phyloP scores from a whole-genome alignment of 2,113 vertebrate genomes.

The Oceanodroma tethys region DNA sequence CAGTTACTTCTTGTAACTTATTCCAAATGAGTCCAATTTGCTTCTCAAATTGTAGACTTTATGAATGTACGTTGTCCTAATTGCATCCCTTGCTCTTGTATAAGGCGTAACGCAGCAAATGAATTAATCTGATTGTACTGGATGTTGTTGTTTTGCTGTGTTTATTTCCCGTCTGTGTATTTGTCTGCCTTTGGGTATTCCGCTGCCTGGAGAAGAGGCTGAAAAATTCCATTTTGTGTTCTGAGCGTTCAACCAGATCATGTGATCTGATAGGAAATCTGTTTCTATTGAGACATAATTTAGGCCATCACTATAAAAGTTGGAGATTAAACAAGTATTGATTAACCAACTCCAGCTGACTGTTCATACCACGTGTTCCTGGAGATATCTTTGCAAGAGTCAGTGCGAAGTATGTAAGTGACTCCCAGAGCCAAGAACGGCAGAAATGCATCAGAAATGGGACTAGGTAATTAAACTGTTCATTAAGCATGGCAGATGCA shows the following conservation, averaged over 20 bases:
- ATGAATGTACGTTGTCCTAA: neutral
- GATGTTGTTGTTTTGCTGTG: neutral
- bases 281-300: neutral
- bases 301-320: constrained; percentile 6
- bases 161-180: neutral
- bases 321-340: constrained; percentile 48
- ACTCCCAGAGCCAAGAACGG: neutral
- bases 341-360: constrained; percentile 46
- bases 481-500: constrained; percentile 32
- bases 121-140: neutral
- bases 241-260: neutral
- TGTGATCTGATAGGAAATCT: neutral
- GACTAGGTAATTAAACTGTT: constrained; percentile 50
- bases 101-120: neutral
- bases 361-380: constrained; percentile 32
- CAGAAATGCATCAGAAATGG: constrained; percentile 20
- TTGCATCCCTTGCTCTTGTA: neutral
- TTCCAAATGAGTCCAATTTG: neutral
- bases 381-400: neutral
- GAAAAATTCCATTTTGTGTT: constrained; percentile 25
- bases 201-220: neutral
- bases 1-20: neutral
- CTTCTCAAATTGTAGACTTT: neutral
- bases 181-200: constrained; percentile 7
- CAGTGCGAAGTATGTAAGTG: neutral